Conservation (phyloP, 2,113 vertebrate species). For the Tenrec ecaudatus region DNA sequence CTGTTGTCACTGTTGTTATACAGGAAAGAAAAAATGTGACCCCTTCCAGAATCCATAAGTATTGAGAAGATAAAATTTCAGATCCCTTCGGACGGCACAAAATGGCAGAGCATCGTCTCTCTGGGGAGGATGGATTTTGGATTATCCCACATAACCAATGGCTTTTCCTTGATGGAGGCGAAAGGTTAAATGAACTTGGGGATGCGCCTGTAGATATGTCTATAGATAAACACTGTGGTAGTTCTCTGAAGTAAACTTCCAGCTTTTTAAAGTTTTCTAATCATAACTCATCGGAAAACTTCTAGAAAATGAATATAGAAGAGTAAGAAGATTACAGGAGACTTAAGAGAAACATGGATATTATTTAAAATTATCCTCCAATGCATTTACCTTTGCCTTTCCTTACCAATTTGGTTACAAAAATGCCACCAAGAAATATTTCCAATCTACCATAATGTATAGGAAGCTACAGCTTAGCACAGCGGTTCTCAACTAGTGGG, state of each 20-base stretch:
- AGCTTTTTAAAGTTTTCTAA: conserved; percentile 55
- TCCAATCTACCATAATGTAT: background rate
- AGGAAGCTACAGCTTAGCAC: background rate
- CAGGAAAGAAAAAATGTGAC: conserved; percentile 22
- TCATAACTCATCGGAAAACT: conserved; percentile 72
- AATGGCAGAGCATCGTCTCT: conserved; percentile 69
- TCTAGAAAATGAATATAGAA: conserved; percentile 68
- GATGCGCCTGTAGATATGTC: conserved; percentile 81
- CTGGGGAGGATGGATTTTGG: conserved; percentile 83
- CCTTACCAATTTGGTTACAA: conserved; percentile 21
- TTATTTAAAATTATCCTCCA: conserved; percentile 46
- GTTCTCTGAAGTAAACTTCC: conserved; percentile 79
- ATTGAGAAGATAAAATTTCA: conserved; percentile 76
- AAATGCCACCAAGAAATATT: conserved; percentile 46
- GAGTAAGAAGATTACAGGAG: conserved; percentile 38
- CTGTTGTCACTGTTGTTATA: background rate
- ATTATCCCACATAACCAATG: conserved; percentile 83
- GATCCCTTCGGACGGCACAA: conserved; percentile 72
- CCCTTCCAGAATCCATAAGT: conserved; percentile 78
- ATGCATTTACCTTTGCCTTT: background rate
- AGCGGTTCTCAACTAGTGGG: background rate
- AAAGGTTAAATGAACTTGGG: conserved; percentile 82
- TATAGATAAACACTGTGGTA: conserved; percentile 74
- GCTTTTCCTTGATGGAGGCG: conserved; percentile 83
- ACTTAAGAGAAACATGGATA: conserved; percentile 69